phyloP scores from a whole-genome alignment of 2,113 vertebrate genomes.

The Beaufortia kweichowensis region DNA sequence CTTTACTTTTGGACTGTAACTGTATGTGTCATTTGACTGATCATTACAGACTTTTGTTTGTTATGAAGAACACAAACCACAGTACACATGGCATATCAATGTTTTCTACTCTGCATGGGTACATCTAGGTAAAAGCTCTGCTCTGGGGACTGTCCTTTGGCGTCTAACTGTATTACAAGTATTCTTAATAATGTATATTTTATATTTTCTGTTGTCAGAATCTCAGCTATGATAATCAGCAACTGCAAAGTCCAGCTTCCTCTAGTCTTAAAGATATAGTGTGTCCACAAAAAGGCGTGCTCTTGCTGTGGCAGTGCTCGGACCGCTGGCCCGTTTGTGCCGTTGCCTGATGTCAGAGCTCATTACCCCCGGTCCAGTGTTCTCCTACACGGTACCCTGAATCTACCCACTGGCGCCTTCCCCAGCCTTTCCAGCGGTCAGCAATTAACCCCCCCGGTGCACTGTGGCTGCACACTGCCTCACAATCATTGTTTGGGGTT shows the following conservation, averaged over 20 bases:
- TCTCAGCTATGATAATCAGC: background rate
- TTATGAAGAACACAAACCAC: background rate
- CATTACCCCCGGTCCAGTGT: conserved; percentile 19
- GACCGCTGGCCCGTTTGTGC: background rate
- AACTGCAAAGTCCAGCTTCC: background rate
- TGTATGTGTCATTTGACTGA: conserved; percentile 18
- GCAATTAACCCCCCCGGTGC: conserved; percentile 40
- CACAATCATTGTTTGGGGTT: conserved; percentile 17
- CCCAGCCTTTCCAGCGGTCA: conserved; percentile 9
- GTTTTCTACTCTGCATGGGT: no score
- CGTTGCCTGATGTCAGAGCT: conserved; percentile 15
- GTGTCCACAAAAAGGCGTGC: background rate
- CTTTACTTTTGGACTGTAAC: background rate
- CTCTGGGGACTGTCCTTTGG: no score
- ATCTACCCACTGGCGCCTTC: conserved; percentile 20
- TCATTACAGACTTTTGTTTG: conserved; percentile 9
- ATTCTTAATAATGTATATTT: no score
- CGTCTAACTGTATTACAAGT: background rate
- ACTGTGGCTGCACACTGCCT: conserved; percentile 20
- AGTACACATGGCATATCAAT: background rate
- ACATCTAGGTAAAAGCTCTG: no score
- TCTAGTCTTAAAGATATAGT: background rate
- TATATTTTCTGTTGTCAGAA: no score
- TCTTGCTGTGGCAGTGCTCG: background rate
- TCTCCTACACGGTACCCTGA: conserved; percentile 3